Evolutionary conservation across 2,797 vertebrate genomes (phyloP), one percentile per base, ranked within the genome.

Genomic region (Aldrovandia affinis): DNA sequence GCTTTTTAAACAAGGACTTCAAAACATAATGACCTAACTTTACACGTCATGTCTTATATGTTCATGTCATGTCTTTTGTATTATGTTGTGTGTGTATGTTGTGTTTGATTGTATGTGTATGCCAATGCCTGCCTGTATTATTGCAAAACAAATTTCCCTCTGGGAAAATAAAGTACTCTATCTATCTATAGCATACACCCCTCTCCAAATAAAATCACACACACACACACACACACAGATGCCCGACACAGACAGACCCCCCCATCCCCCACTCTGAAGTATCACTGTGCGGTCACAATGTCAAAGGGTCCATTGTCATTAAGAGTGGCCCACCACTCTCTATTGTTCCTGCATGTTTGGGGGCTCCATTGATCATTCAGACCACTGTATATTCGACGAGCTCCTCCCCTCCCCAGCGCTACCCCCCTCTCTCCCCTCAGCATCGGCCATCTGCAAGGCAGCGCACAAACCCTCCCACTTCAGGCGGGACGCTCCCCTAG

Each of bases 241-340:
- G 81, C 25, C 59, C 85, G 83, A 86, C 86, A 78, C 87, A 88
- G 88, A 91, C 94, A 95, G 93, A 95, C 81, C 47, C 85, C 81
- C 82, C 86, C 83, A n/a, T 81, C 88, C 83, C 87, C 87, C 84
- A 83, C 28, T 83, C 86, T 89, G 57, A 68, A 86, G 20, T 89
- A 89, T n/a, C n/a, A 91, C 90, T 22, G 59, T 61, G 63, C n/a
- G 59, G 83, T 86, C 80, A 79, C 84, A 78, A 83, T 92, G 93
- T 94, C 93, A 95, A 92, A 95, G 93, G 90, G 88, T 86, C 93
- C 92, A 94, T 95, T 96, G 95, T 96, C 92, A 92, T 92, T 91
- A 92, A 81, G 90, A 93, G 90, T 80, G 90, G 86, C 84, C 84
- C 70, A 86, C 90, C 91, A 88, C 89, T 88, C 87, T 88, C 93